Base-by-base conservation (phyloP, 1,140 invertebrate species). In the Meloidogyne exigua region DNA sequence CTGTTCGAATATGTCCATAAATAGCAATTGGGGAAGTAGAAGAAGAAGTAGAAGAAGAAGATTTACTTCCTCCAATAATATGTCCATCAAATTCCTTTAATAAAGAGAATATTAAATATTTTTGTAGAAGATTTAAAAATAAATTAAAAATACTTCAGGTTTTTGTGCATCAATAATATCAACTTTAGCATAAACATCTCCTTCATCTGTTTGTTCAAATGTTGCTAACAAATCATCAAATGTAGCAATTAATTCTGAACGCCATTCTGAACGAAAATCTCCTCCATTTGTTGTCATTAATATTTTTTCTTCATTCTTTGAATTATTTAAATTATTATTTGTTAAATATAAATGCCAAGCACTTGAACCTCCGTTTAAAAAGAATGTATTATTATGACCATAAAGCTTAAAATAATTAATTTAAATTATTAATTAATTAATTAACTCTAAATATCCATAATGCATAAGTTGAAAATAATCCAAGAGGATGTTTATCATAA, bases 81-180 rank as follows among this genome's bases (percentile, higher is more conserved):
- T 73, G 75, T 11, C 85, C 85, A 23, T 80, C 42, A 65, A 71
- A 86, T 68, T 86, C 85, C 79, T 84, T 15, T 49, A 86, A 63
- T 7, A n/a, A n/a, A 15, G 5, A 32, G 57, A 26, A 39, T 15
- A 32, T 70, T 70, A 13, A 7, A 18, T 15, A 11, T 21, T 23
- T 15, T 76, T 21, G 21, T 74, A 11, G 7, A 23, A 57, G 26
- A 10, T 67, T 26, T 42, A 49, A 72, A 26, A 11, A 77, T 44
- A 69, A 63, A 39, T 5, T 1, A 42, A 57, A 71, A 36, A 13
- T 36, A 83, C 83, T 63, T 88, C 81, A 42, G 76, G 73, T 15
- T 75, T 81, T 69, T 86, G 85, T 12, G 84, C 85, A 78, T 86
- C 85, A n/a, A 86, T 81, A 21, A 86, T 76, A 71, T 87, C 82